These are phyloP conservation scores for Idaea straminata DNA, from an alignment of 2,888 invertebrate species.

Conservation along the genomic window DNA sequence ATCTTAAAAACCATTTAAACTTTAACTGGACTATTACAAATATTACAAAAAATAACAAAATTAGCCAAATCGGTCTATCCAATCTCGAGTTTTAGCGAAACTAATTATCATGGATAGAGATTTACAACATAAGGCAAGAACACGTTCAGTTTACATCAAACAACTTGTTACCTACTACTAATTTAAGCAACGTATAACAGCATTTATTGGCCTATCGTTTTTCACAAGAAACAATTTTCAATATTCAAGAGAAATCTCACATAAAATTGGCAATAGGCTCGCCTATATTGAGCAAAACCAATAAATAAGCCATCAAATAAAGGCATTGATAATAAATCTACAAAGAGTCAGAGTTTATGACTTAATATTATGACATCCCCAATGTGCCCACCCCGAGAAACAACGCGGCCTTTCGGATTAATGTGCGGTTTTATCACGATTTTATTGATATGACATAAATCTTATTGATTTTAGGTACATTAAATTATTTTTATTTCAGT, in stretches of 20 bases:
- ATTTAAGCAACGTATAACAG: too few species aligned
- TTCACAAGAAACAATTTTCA: neutral
- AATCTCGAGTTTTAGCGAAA: too few species aligned
- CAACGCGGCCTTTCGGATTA: constrained; percentile 18
- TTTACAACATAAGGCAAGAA: too few species aligned
- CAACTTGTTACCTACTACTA: too few species aligned
- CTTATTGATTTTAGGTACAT: constrained; percentile 12
- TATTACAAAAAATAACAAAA: too few species aligned
- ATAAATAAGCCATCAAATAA: constrained; percentile 19
- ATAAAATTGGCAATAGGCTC: neutral
- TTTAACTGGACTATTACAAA: too few species aligned
- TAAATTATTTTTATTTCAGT: constrained; percentile 13
- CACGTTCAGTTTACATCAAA: too few species aligned
- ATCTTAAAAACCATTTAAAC: too few species aligned
- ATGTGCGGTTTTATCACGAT: constrained; percentile 20
- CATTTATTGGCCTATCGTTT: neutral
- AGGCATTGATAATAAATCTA: constrained; percentile 17
- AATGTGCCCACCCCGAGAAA: constrained; percentile 20
- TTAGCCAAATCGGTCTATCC: too few species aligned
- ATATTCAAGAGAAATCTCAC: neutral
- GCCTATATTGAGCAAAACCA: constrained; percentile 8
- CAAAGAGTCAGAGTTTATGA: constrained; percentile 22
- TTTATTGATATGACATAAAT: constrained; percentile 18
- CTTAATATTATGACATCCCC: constrained; percentile 18
- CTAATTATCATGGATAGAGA: too few species aligned